These are phyloP conservation scores for Dipus sagitta DNA, from an alignment of 2,797 vertebrate genomes.

Conservation along the genomic window DNA sequence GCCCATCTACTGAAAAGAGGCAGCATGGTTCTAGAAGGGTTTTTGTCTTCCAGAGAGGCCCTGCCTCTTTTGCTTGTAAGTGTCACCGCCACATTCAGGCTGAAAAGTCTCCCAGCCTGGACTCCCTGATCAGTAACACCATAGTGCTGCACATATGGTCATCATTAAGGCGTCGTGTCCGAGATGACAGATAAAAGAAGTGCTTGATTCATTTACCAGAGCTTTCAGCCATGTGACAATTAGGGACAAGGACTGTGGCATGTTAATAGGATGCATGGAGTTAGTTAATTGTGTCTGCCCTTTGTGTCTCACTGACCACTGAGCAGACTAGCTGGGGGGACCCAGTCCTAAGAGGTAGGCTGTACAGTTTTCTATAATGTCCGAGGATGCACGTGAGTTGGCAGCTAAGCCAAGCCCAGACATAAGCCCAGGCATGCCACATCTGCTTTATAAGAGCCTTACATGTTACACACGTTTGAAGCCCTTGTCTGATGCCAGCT, in stretches of 20 bases:
- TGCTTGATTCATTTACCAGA: not conserved
- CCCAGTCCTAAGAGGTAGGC: not conserved
- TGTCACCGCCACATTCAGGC: not conserved
- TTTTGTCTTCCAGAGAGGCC: rapidly evolving
- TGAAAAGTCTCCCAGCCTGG: not conserved
- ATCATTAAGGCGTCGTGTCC: rapidly evolving
- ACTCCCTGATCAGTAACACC: not conserved
- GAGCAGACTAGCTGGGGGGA: not conserved
- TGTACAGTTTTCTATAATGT: not conserved
- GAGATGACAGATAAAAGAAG: constrained; percentile 18
- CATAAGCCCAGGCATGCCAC: rapidly evolving
- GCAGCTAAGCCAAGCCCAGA: not conserved
- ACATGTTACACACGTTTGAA: not conserved
- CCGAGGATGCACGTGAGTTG: rapidly evolving
- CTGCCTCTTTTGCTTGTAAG: not conserved
- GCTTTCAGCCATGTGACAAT: constrained; percentile 13
- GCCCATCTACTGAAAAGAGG: not conserved
- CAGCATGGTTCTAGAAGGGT: rapidly evolving
- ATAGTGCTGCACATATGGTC: not conserved
- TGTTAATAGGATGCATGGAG: not conserved
- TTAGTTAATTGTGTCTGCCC: not conserved
- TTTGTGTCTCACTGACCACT: rapidly evolving
- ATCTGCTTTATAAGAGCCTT: rapidly evolving
- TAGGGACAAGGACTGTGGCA: not conserved
- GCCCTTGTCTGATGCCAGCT: not conserved